Base-by-base conservation (phyloP, 1,140 invertebrate species). In the Druon quercuslanigerum region DNA sequence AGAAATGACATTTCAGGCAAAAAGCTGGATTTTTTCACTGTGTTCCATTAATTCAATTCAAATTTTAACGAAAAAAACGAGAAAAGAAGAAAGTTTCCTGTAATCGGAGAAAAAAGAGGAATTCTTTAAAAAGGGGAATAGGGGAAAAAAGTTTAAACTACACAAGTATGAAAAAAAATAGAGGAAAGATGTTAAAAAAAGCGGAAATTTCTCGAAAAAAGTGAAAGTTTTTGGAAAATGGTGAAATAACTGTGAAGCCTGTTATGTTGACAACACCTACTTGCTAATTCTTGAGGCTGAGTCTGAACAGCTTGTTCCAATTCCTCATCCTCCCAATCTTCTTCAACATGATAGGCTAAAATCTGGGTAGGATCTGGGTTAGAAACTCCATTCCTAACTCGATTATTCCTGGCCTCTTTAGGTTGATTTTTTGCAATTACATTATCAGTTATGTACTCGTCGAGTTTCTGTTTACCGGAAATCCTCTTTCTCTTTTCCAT, bases 301-400 rank as follows among this genome's bases (percentile, higher is more conserved):
- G 25, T 52, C n/a, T 50, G 60, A 6, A 66, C 57, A 51, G n/a
- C 46, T 60, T 85, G 85, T 19, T 91, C 89, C 20, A 86, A 71
- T 6, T 91, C 90, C 25, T 90, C 90, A 25, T 91, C 88, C 57
- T 90, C 87, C 90, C 90, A 91, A 74, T 91, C 90, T 46, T 83
- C 79, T 3, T 60, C 60, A 13, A 71, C 40, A 1, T 80, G 50
- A 73, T 73, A 52, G 11, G 72, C 50, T 33, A 54, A 6, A 33
- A 52, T 52, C 40, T 52, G n/a, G 40, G 16, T n/a, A 73, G 19
- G 72, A 73, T 40, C 74, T 75, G 16, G 16, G 72, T 73, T 50
- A 25, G 50, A 12, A 9, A 51, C 12, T 7, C 12, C 46, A 57
- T 71, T 19, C 9, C 17, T 51, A 60, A 73, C 60, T 51, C 54